These are phyloP conservation scores for Galendromus occidentalis DNA, from an alignment of 1,140 invertebrate genomes.

Conservation along the genomic window DNA sequence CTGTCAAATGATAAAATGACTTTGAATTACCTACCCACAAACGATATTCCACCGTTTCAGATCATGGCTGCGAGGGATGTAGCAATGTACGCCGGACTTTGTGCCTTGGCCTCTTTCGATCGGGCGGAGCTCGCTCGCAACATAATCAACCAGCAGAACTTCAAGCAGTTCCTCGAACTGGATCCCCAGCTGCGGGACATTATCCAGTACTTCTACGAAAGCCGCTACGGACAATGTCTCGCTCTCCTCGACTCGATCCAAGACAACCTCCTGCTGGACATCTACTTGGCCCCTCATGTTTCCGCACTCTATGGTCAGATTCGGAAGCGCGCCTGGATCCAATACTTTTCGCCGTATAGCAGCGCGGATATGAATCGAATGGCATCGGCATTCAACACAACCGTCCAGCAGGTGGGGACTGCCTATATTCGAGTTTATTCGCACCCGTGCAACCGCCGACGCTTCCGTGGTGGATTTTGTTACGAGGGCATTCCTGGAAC, in stretches of 20 bases:
- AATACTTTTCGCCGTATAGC: constrained; percentile 65
- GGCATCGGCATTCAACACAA: constrained; percentile 86
- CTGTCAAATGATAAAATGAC: too few relatives aligned
- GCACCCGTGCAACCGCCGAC: too few relatives aligned
- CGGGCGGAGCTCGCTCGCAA: constrained; percentile 79
- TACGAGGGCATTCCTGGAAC: too few relatives aligned
- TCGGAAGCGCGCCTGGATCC: constrained; percentile 81
- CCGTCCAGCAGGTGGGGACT: constrained; percentile 32
- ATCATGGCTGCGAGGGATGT: constrained; percentile 47
- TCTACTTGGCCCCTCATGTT: constrained; percentile 92
- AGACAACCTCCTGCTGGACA: constrained; percentile 85
- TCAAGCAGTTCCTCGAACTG: constrained; percentile 91
- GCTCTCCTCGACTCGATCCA: constrained; percentile 82
- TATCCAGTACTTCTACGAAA: constrained; percentile 94
- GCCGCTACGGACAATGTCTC: constrained; percentile 88
- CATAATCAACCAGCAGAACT: constrained; percentile 71
- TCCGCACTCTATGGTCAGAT: constrained; percentile 81
- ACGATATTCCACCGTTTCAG: constrained; percentile 20
- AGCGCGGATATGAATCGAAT: constrained; percentile 91
- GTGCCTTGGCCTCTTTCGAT: constrained; percentile 89
- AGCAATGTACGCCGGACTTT: constrained; percentile 85
- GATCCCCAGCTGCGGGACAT: constrained; percentile 93
- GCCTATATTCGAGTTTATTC: too few relatives aligned
- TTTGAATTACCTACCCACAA: too few relatives aligned
- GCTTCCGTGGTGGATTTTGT: too few relatives aligned